Evolutionary conservation across 1,140 invertebrate species (phyloP).

Genomic region (Heliconius hermathena): DNA sequence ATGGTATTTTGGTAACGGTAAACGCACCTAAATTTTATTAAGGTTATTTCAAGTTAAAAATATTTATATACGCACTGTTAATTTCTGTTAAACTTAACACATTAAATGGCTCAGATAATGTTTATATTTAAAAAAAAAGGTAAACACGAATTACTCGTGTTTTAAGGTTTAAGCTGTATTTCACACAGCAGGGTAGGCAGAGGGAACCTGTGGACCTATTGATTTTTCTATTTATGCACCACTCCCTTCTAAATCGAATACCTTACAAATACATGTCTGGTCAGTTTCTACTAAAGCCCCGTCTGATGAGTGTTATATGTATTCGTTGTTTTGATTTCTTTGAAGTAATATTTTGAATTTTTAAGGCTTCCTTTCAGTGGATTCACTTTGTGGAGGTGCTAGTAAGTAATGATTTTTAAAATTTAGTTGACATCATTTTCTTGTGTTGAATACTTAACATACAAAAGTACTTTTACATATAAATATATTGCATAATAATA

Average conservation of each 20-base stretch:
- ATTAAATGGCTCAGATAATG: too few relatives aligned
- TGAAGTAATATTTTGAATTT: slow-evolving; percentile 73
- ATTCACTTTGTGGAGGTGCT: slow-evolving; percentile 91
- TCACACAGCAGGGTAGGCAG: too few relatives aligned
- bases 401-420: slow-evolving; percentile 85
- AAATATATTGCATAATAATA: background rate
- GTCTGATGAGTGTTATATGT: slow-evolving; percentile 44
- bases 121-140: too few relatives aligned
- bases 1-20: slow-evolving; percentile 5
- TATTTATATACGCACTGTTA: too few relatives aligned
- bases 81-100: too few relatives aligned
- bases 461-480: background rate
- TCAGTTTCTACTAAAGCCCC: slow-evolving; percentile 48
- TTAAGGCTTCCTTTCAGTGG: slow-evolving; percentile 84
- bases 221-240: slow-evolving; percentile 72
- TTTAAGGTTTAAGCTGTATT: too few relatives aligned
- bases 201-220: background rate
- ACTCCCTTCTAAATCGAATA: slow-evolving; percentile 55
- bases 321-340: slow-evolving; percentile 27
- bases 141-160: too few relatives aligned
- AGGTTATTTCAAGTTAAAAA: background rate
- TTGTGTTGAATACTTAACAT: background rate
- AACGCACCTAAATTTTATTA: background rate
- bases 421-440: background rate
- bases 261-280: slow-evolving; percentile 29